Conservation (phyloP, 1,140 invertebrate species). For the Cydia splendana region DNA sequence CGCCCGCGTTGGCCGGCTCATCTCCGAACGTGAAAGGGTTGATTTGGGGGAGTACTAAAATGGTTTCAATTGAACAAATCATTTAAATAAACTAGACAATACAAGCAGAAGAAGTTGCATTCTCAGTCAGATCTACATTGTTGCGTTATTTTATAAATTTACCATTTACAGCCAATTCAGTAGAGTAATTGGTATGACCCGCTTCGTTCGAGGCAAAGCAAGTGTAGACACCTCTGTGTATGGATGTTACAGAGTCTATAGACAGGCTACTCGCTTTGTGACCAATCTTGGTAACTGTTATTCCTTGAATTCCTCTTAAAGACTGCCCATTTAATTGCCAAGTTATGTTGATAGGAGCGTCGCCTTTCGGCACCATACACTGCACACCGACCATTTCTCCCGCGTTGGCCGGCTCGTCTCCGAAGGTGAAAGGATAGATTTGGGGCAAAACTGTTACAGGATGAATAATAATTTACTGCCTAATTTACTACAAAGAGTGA, state of each 20-base stretch:
- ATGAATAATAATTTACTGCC: slow-evolving; percentile 42
- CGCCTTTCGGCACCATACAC: slow-evolving; percentile 87
- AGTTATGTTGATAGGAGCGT: slow-evolving; percentile 86
- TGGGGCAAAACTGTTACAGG: slow-evolving; percentile 82
- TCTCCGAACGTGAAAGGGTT: slow-evolving; percentile 80
- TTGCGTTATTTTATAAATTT: slow-evolving; percentile 43
- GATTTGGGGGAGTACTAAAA: slow-evolving; percentile 73
- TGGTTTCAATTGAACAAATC: neutral
- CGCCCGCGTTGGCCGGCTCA: slow-evolving; percentile 80
- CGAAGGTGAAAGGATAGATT: slow-evolving; percentile 85
- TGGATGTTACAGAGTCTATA: slow-evolving; percentile 85
- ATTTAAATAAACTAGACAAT: neutral
- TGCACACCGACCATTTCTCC: slow-evolving; percentile 81
- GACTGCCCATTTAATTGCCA: slow-evolving; percentile 82
- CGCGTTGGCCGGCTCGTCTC: slow-evolving; percentile 81
- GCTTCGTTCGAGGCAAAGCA: slow-evolving; percentile 85
- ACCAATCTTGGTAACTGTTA: slow-evolving; percentile 80
- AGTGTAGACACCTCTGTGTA: slow-evolving; percentile 87
- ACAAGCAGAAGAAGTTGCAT: neutral
- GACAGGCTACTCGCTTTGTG: slow-evolving; percentile 84
- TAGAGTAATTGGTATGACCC: slow-evolving; percentile 82
- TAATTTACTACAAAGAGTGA: slow-evolving; percentile 39
- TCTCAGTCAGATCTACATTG: neutral
- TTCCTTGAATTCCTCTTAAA: slow-evolving; percentile 71
- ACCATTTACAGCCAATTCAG: slow-evolving; percentile 84